Evolutionary conservation across 92 coral and sea anemone species (phyloP).

Genomic region (Siderastrea radians): DNA sequence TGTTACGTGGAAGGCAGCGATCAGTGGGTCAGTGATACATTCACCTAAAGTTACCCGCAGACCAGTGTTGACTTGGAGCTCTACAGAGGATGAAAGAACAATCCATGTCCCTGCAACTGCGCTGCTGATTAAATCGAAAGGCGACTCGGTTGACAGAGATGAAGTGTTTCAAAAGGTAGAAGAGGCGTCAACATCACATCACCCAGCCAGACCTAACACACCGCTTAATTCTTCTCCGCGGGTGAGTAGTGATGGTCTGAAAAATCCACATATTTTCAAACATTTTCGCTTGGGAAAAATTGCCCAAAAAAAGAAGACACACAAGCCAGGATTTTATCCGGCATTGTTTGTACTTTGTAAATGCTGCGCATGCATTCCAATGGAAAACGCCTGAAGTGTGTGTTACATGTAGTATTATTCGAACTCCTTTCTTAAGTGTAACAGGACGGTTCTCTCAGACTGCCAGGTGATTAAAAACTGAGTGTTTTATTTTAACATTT

Average conservation of each 20-base stretch:
- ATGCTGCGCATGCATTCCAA: too few species aligned
- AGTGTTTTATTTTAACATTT: too few species aligned
- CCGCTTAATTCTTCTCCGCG: constrained; percentile 78
- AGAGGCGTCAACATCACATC: constrained; percentile 33
- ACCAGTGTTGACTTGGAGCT: constrained; percentile 59
- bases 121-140: constrained; percentile 37
- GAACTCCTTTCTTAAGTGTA: too few species aligned
- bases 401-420: too few species aligned
- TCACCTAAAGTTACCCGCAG: constrained; percentile 52
- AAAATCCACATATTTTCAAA: too few species aligned
- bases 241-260: constrained; percentile 36
- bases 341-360: too few species aligned
- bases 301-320: too few species aligned
- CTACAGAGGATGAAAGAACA: constrained; percentile 47
- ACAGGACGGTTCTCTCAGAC: too few species aligned
- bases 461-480: too few species aligned
- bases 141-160: constrained; percentile 69
- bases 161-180: constrained; percentile 74
- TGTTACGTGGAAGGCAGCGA: constrained; percentile 74
- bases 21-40: constrained; percentile 67
- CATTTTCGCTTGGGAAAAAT: too few species aligned
- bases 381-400: too few species aligned
- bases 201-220: constrained; percentile 37
- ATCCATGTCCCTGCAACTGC: constrained; percentile 16
- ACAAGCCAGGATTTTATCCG: too few species aligned